Base-by-base conservation (phyloP, 2,113 vertebrate genomes). In the Plestiodon gilberti region DNA sequence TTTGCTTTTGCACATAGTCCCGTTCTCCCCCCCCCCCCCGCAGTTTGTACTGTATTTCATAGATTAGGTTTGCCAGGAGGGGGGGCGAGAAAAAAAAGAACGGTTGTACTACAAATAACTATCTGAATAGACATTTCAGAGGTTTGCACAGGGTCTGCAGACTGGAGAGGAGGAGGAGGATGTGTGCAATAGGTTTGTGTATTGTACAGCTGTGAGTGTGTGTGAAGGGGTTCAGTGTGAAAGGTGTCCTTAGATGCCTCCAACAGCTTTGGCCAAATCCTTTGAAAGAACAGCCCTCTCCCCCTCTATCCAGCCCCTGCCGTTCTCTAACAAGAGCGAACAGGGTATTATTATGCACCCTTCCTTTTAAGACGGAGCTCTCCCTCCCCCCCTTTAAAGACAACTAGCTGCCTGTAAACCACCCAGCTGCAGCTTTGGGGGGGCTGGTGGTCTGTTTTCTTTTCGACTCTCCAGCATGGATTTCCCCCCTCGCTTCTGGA, bases 171-270 rank as follows among this genome's bases (percentile, higher is more conserved):
- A 6, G 40, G 22, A 40, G 18, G 18, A 0, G 30, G 38, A 10
- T 17, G 15, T 15, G 62, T 9, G 48, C 18, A 30, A 15, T 33
- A 43, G 38, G 3, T 38, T 23, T 28, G 86, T 85, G 40, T 88
- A 20, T 22, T 48, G 23, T 55, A 23, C 14, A 38, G 25, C 15
- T 1, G 18, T 69, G 62, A 22, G 23, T 2, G 17, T 13, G 23
- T 18, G 43, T 14, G 52, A 38, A 40, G 70, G 30, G 5, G 52
- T 81, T 81, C 55, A 18, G 55, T 71, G 77, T 22, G 38, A 48
- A 23, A 61, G 0, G 85, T 89, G 93, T 93, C 94, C 92, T 95
- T 88, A 77, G 85, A 91, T 95, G 93, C 92, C 92, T 93, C 89
- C 84, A 82, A 88, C 57, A 90, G 92, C 87, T 78, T 79, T 2